Evolutionary conservation across 2,113 vertebrate species (phyloP).

Genomic region (Petrocephalus microphthalmus): DNA sequence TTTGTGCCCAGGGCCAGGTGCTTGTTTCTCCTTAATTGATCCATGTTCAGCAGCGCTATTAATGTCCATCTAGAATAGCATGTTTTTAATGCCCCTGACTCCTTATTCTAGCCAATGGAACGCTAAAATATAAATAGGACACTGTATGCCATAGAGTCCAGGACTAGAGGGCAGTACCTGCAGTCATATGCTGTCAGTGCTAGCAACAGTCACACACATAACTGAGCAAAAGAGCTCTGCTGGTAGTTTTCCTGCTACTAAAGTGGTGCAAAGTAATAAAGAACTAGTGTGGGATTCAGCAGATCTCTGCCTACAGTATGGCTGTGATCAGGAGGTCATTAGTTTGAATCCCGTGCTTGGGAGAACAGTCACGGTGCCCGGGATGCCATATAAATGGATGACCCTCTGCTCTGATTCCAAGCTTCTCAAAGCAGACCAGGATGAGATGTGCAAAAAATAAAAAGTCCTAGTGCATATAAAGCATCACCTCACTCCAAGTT

Average conservation of each 20-base stretch:
- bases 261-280: background rate
- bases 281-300: slow-evolving; percentile 34
- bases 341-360: background rate
- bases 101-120: background rate
- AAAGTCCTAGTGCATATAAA: background rate
- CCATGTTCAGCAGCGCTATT: slow-evolving; percentile 30
- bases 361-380: background rate
- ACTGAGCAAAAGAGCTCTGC: slow-evolving; percentile 45
- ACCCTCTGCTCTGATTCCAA: background rate
- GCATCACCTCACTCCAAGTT: background rate
- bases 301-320: too few species aligned
- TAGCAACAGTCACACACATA: slow-evolving; percentile 29
- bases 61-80: slow-evolving; percentile 35
- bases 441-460: background rate
- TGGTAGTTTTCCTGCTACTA: slow-evolving; percentile 27
- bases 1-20: slow-evolving; percentile 55
- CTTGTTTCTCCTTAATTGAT: slow-evolving; percentile 39
- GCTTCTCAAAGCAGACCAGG: background rate
- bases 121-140: background rate
- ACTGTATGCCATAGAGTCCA: slow-evolving; percentile 23
- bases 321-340: background rate
- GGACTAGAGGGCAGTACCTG: background rate
- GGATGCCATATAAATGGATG: background rate
- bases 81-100: background rate
- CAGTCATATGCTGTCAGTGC: slow-evolving; percentile 30